phyloP scores from a whole-genome alignment of 2,113 vertebrate species.

The Cebus imitator region DNA sequence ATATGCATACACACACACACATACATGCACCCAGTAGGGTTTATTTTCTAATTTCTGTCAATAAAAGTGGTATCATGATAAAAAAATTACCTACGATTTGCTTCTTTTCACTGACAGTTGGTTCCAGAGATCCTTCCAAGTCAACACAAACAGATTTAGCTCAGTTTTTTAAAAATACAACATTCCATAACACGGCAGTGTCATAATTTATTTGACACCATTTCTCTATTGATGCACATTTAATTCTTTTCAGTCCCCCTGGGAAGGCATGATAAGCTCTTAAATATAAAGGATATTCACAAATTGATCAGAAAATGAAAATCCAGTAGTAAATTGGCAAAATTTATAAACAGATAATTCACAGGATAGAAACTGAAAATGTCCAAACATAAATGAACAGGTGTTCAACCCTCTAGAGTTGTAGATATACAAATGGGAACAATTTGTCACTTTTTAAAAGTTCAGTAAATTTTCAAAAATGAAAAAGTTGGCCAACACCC shows the following conservation, averaged over 20 bases:
- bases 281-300: not conserved
- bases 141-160: not conserved
- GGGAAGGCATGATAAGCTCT: not conserved
- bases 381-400: not conserved
- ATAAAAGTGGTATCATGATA: not conserved
- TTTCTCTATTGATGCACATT: not conserved
- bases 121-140: not conserved
- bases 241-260: not conserved
- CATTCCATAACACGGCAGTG: not conserved
- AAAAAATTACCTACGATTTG: not conserved
- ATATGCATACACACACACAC: not conserved
- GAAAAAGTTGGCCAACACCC: not conserved
- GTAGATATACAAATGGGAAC: not conserved
- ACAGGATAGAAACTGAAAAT: not conserved
- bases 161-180: not conserved
- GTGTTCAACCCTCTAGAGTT: not conserved
- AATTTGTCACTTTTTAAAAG: not conserved
- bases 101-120: not conserved
- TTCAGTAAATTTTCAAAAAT: not conserved
- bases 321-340: not conserved
- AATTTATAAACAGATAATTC: not conserved
- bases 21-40: not conserved
- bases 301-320: slow-evolving; percentile 38
- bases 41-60: slow-evolving; percentile 12
- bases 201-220: not conserved